Percentiles rank a stretch among this genome's conserved stretches.
Conservation (phyloP, 2,888 invertebrate species). For the Poecilobothrus nobilitatus region DNA sequence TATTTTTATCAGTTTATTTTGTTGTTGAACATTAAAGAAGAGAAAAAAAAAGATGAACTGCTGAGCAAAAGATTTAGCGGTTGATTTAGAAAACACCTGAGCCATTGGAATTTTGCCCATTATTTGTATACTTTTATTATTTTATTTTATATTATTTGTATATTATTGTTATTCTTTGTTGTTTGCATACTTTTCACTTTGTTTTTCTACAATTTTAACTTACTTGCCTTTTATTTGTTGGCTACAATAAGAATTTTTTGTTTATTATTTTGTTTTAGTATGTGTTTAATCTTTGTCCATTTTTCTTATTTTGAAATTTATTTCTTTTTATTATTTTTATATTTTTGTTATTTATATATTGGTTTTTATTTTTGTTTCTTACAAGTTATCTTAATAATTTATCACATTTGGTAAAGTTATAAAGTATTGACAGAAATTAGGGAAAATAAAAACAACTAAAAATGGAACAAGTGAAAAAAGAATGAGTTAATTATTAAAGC, state of each 20-base stretch:
- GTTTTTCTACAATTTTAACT: background rate
- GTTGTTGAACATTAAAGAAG: background rate
- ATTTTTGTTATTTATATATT: too few relatives aligned
- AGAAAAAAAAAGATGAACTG: background rate
- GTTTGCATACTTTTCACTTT: background rate
- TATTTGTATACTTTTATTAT: background rate
- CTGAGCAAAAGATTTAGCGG: conserved; percentile 2
- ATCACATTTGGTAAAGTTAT: background rate
- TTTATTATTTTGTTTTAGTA: background rate
- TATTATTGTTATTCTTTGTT: background rate
- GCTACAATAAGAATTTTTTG: background rate
- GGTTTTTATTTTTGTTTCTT: background rate
- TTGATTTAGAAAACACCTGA: conserved; percentile 7
- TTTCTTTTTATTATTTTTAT: background rate
- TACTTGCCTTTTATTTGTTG: background rate
- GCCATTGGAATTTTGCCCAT: conserved; percentile 7
- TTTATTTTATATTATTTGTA: background rate
- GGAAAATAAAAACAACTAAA: background rate
- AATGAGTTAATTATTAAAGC: too few relatives aligned
- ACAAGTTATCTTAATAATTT: background rate
- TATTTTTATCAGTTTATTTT: background rate
- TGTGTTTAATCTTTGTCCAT: background rate
- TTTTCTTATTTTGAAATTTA: background rate
- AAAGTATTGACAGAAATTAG: background rate
- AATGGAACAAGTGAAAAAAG: too few relatives aligned